phyloP scores from a whole-genome alignment of 2,113 vertebrate species.

The Sprattus sprattus region DNA sequence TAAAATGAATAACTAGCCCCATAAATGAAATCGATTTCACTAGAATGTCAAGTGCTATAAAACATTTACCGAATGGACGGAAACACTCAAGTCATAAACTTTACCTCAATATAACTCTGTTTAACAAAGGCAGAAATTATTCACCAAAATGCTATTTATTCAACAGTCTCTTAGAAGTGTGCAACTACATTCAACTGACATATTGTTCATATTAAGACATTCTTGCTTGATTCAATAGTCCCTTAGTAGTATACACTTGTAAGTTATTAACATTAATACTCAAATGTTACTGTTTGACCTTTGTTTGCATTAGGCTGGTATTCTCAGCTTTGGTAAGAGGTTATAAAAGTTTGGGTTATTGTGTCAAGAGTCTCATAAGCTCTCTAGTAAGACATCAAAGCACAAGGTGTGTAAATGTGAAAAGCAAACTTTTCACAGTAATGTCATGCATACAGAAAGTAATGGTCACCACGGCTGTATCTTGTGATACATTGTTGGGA shows the following conservation, averaged over 20 bases:
- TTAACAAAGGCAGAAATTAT: too few species aligned
- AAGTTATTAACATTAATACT: too few species aligned
- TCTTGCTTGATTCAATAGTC: too few species aligned
- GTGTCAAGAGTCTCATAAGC: not conserved
- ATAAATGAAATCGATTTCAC: not conserved
- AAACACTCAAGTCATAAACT: not conserved
- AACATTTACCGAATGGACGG: not conserved
- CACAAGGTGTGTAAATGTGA: not conserved
- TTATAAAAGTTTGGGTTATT: not conserved
- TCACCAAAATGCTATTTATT: too few species aligned
- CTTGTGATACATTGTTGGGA: conserved; percentile 61
- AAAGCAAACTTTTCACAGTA: not conserved
- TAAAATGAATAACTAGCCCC: not conserved
- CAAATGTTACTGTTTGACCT: too few species aligned
- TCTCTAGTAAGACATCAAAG: not conserved
- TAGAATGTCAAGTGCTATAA: not conserved
- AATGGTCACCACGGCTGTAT: conserved; percentile 33
- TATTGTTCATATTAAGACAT: too few species aligned
- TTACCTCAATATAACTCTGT: not conserved
- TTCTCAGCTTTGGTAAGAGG: too few species aligned
- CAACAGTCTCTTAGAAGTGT: not conserved
- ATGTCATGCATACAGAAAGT: conserved; percentile 23
- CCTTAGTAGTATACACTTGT: too few species aligned
- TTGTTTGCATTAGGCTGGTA: too few species aligned
- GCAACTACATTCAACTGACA: too few species aligned